These are phyloP conservation scores for Cotesia glomerata DNA, from an alignment of 1,140 invertebrate species.

Conservation along the genomic window DNA sequence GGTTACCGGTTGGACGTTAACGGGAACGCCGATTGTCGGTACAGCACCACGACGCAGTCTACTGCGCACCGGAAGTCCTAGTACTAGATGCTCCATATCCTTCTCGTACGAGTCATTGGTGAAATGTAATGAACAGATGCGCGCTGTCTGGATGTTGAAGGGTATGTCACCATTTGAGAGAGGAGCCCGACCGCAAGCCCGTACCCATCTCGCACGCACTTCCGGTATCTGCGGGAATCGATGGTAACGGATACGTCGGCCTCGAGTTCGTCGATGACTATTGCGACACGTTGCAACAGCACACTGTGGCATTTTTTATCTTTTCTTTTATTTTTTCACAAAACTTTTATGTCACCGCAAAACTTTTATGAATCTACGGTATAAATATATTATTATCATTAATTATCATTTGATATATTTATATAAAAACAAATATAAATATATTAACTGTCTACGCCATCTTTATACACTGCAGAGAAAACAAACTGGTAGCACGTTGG, in stretches of 20 bases:
- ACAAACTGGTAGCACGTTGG: background rate
- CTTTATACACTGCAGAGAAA: background rate
- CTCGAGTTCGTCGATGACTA: constrained; percentile 66
- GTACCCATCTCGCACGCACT: constrained; percentile 63
- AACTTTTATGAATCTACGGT: too few species aligned
- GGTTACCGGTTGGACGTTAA: constrained; percentile 58
- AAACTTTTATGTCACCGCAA: background rate
- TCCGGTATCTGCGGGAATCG: constrained; percentile 66
- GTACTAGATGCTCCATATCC: constrained; percentile 66
- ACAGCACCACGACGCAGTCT: constrained; percentile 64
- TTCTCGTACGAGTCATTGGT: constrained; percentile 65
- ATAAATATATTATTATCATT: too few species aligned
- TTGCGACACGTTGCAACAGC: constrained; percentile 67
- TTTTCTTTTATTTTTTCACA: constrained; percentile 12
- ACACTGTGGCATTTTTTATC: constrained; percentile 66
- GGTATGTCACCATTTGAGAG: constrained; percentile 58
- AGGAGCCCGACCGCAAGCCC: constrained; percentile 62
- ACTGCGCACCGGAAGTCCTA: constrained; percentile 65
- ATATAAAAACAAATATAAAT: background rate
- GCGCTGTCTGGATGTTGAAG: constrained; percentile 66
- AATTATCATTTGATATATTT: too few species aligned
- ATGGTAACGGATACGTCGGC: constrained; percentile 66
- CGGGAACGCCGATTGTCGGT: constrained; percentile 65
- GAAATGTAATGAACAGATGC: constrained; percentile 68
- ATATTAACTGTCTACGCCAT: background rate